Evolutionary conservation across 2,113 vertebrate genomes (phyloP).

Genomic region (Numida meleagris): DNA sequence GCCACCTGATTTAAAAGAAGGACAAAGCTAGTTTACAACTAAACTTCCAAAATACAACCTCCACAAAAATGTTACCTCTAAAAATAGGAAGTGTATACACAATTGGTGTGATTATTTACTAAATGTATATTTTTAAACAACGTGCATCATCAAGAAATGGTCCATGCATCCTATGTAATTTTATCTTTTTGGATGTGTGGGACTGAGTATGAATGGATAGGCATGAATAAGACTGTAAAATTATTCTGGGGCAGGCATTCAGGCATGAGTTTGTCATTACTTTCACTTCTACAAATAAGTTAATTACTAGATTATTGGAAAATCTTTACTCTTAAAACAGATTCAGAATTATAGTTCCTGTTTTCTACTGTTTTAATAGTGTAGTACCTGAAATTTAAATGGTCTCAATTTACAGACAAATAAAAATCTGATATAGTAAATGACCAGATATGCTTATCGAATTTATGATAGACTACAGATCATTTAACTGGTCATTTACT

Average conservation of each 20-base stretch:
- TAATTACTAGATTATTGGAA: not conserved
- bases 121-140: not conserved
- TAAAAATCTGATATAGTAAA: not conserved
- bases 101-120: not conserved
- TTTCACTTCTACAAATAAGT: not conserved
- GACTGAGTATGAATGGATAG: not conserved
- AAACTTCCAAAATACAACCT: not conserved
- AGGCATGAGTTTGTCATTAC: not conserved
- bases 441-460: not conserved
- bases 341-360: not conserved
- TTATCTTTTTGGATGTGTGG: not conserved
- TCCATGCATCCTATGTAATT: not conserved
- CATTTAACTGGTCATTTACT: not conserved
- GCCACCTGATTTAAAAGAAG: conserved; percentile 55
- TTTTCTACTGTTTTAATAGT: not conserved
- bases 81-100: not conserved
- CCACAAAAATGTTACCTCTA: not conserved
- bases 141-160: not conserved
- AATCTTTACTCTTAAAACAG: not conserved
- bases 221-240: not conserved
- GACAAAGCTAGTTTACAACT: conserved; percentile 23
- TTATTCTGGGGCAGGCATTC: not conserved
- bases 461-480: not conserved
- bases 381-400: not conserved
- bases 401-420: not conserved